Base-by-base conservation (phyloP, 2,888 invertebrate species). In the Cheilosia vulpina region DNA sequence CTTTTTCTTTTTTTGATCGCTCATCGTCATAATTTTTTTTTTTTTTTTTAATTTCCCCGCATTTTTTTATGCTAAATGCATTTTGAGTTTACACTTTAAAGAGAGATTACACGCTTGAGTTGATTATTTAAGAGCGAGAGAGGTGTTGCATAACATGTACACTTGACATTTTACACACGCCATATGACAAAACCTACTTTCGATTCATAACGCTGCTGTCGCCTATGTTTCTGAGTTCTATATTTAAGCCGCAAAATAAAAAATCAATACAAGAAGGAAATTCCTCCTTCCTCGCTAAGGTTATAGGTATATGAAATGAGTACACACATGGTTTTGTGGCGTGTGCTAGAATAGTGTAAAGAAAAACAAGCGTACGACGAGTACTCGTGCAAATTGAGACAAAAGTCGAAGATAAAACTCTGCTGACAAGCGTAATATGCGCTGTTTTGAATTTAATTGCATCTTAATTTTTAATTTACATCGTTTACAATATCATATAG, bases 111-210 rank as follows among this genome's bases (percentile, higher is more conserved):
- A 27, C 27, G 7, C 27, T 52, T 6, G 6, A 50, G 1, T 19
- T 34, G 13, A 38, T 65, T 38, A 15, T 17, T 19, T 50, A 19
- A 17, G 7, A 27, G 60, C 52, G 52, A 62, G 34, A 27, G 24
- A 38, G 34, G 31, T 83, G 68, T 85, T 85, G 66, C 85, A 81
- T 85, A 85, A 85, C 75, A 34, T 65, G 75, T 71, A 85, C 81
- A 85, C 81, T 85, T 85, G 76, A 85, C 85, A 85, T 85, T 80
- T 84, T 84, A 69, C 63, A 79, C 69, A 71, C 45, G 47, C 45
- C 47, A 83, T 68, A 72, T 77, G 38, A 50, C 62, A 43, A 27
- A 76, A 68, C 52, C 76, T 76, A 68, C 76, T 60, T 60, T 68
- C 60, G 43, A 60, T 68, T 78, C 55, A 63, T 69, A 68, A 43